These are phyloP conservation scores for Staurois parvus DNA, from an alignment of 2,797 vertebrate genomes.

Conservation along the genomic window DNA sequence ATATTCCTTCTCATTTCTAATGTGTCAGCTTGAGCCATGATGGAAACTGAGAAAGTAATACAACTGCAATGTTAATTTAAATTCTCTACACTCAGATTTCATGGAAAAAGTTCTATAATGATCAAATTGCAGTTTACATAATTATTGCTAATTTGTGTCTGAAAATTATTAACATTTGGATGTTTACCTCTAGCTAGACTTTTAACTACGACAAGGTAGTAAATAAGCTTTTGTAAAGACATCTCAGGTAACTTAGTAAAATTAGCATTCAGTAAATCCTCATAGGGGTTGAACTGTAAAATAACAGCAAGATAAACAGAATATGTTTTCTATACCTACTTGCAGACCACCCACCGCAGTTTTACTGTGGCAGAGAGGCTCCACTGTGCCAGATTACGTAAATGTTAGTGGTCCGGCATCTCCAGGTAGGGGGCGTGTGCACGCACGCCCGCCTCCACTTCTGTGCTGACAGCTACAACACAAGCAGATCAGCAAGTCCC, in stretches of 20 bases:
- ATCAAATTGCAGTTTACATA: neutral
- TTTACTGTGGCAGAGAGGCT: too few relatives aligned
- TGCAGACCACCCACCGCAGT: too few relatives aligned
- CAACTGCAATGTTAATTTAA: constrained; percentile 18
- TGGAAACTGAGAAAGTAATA: constrained; percentile 3
- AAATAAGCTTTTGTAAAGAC: neutral
- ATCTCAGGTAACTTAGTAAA: neutral
- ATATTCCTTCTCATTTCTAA: neutral
- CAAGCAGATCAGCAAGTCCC: too few relatives aligned
- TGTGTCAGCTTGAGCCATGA: neutral
- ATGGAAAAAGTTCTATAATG: neutral
- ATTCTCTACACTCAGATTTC: constrained; percentile 12
- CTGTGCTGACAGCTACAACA: too few relatives aligned
- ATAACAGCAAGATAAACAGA: too few relatives aligned
- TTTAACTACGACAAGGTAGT: constrained; percentile 16
- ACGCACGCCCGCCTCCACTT: too few relatives aligned
- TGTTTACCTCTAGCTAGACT: constrained; percentile 3
- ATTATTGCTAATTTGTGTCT: constrained; percentile 6
- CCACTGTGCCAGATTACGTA: too few relatives aligned
- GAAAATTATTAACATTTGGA: constrained; percentile 1
- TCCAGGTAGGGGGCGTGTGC: too few relatives aligned
- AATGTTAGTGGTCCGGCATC: too few relatives aligned
- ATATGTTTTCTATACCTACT: too few relatives aligned
- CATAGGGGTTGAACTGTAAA: too few relatives aligned
- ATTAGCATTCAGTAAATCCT: too few relatives aligned